Conservation (phyloP, 2,888 invertebrate genomes). For the Rhyacophila evoluta region DNA sequence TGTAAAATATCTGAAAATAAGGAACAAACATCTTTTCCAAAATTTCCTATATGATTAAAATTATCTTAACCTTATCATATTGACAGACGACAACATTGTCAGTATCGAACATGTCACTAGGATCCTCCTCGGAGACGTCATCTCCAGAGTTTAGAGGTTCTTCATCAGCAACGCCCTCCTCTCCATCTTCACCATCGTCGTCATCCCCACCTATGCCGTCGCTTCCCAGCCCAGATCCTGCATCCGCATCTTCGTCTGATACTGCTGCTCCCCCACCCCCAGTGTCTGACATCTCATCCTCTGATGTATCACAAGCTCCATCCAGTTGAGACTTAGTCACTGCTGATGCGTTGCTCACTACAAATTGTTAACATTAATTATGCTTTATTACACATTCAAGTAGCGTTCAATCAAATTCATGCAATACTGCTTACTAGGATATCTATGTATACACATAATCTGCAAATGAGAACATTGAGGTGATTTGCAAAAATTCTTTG, state of each 20-base stretch:
- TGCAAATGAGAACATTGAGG: too few relatives aligned
- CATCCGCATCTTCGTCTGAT: conserved; percentile 82
- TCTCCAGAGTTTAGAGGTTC: conserved; percentile 97
- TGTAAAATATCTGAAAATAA: too few relatives aligned
- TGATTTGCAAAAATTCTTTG: too few relatives aligned
- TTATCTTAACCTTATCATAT: conserved; percentile 99
- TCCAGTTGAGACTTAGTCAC: conserved; percentile 66
- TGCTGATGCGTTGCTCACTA: conserved; percentile 17
- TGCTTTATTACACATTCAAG: too few relatives aligned
- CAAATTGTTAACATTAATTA: too few relatives aligned
- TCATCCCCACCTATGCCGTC: conserved; percentile 73
- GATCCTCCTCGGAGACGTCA: conserved; percentile 97
- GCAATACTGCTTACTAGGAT: too few relatives aligned
- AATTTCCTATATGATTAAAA: too few relatives aligned
- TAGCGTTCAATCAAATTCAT: too few relatives aligned
- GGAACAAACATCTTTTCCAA: too few relatives aligned
- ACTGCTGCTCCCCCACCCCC: conserved; percentile 72
- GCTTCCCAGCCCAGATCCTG: conserved; percentile 77
- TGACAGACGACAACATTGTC: conserved; percentile 99
- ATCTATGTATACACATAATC: too few relatives aligned
- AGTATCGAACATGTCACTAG: conserved; percentile 95
- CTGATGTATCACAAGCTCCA: conserved; percentile 76
- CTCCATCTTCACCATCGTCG: conserved; percentile 76
- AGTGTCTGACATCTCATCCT: conserved; percentile 83
- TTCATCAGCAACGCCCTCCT: conserved; percentile 74